Evolutionary conservation across 2,797 vertebrate species (phyloP).

Genomic region (Potorous gilbertii): DNA sequence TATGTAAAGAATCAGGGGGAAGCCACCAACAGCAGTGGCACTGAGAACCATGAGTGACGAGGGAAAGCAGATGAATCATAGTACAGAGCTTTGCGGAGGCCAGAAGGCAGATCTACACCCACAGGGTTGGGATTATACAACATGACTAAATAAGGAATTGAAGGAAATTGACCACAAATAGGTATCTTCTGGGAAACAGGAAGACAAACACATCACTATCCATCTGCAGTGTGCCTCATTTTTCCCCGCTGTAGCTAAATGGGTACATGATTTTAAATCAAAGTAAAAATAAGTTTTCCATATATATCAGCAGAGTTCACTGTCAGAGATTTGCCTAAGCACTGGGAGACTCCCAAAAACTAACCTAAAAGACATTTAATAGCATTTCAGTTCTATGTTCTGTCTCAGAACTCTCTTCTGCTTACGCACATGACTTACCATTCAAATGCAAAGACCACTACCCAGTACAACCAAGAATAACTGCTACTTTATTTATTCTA

Average conservation of each 20-base stretch:
- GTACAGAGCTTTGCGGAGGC: not conserved
- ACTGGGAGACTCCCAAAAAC: not conserved
- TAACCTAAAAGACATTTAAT: not conserved
- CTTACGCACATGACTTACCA: not conserved
- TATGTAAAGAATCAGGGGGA: conserved; percentile 5
- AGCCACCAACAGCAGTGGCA: conserved; percentile 2
- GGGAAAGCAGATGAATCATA: not conserved
- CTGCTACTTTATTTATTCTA: not conserved
- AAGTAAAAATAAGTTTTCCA: conserved; percentile 2
- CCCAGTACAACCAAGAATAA: not conserved
- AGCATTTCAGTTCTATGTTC: not conserved
- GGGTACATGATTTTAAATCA: not conserved
- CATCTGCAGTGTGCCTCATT: not conserved
- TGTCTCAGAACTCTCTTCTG: not conserved
- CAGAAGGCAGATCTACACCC: conserved; percentile 3
- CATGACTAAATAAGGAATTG: not conserved
- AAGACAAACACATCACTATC: not conserved
- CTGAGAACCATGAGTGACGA: not conserved
- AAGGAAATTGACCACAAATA: not conserved
- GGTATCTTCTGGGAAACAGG: not conserved
- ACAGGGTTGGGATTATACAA: conserved; percentile 7
- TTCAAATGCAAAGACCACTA: not conserved
- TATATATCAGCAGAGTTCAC: not conserved
- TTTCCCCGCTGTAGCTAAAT: not conserved
- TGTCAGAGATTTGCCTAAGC: not conserved